These are phyloP conservation scores for Ellobius talpinus DNA, from an alignment of 2,113 vertebrate genomes.

Conservation along the genomic window DNA sequence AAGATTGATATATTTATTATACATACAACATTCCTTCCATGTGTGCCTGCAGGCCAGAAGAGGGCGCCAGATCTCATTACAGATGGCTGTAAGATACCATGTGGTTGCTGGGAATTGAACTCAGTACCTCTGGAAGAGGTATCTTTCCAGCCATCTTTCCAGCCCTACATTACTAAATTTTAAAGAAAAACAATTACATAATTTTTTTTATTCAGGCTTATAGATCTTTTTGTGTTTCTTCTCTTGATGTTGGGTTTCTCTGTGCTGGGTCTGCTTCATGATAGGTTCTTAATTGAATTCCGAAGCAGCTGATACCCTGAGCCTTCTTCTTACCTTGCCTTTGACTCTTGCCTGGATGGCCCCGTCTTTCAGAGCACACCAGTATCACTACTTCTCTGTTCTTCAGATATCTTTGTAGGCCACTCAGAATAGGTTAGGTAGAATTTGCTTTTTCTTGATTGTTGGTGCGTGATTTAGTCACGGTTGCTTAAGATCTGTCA, in stretches of 20 bases:
- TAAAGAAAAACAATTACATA: fast-evolving
- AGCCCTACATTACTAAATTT: not conserved
- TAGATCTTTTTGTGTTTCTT: not conserved
- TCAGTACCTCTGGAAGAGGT: too few species aligned
- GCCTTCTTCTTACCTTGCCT: fast-evolving
- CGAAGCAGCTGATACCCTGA: not conserved
- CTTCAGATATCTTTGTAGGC: not conserved
- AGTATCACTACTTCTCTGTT: not conserved
- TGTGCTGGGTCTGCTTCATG: not conserved
- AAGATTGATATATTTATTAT: too few species aligned
- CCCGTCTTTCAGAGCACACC: too few species aligned
- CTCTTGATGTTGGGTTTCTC: not conserved
- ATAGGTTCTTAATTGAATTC: not conserved
- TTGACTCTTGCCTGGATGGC: too few species aligned
- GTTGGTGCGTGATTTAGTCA: not conserved
- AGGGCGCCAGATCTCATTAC: too few species aligned
- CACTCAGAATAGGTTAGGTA: not conserved
- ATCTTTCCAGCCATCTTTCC: too few species aligned
- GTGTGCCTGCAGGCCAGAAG: too few species aligned
- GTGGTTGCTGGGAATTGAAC: too few species aligned
- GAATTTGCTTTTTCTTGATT: not conserved
- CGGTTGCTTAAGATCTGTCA: conserved; percentile 1
- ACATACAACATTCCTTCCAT: too few species aligned
- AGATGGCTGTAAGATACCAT: too few species aligned
- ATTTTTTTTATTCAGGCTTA: not conserved